phyloP scores from a whole-genome alignment of 2,888 invertebrate species.

The Heteromurus nitidus region DNA sequence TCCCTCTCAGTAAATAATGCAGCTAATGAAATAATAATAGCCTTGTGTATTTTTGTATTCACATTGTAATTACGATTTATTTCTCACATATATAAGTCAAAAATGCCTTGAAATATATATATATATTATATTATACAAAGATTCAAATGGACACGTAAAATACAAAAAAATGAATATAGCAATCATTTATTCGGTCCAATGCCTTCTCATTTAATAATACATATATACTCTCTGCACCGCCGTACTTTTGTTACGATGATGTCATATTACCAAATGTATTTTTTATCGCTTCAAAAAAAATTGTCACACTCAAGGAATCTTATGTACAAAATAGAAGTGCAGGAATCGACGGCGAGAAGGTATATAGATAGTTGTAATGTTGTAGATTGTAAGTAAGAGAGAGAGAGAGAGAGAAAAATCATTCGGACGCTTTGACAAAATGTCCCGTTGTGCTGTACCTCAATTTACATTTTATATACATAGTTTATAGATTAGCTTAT shows the following conservation, averaged over 20 bases:
- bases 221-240: slow-evolving; percentile 17
- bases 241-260: background rate
- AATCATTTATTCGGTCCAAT: no score
- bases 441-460: slow-evolving; percentile 56
- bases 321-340: slow-evolving; percentile 45
- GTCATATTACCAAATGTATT: slow-evolving; percentile 41
- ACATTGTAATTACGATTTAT: slow-evolving; percentile 50
- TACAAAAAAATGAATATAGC: no score
- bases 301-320: slow-evolving; percentile 40
- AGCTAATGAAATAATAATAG: slow-evolving; percentile 57
- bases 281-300: slow-evolving; percentile 16
- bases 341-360: slow-evolving; percentile 11
- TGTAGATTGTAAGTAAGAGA: background rate
- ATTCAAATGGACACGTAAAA: no score
- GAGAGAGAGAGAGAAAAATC: slow-evolving; percentile 12
- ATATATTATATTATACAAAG: no score
- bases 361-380: slow-evolving; percentile 20
- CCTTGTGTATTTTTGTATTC: slow-evolving; percentile 54
- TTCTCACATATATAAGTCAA: no score
- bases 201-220: slow-evolving; percentile 33
- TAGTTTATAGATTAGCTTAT: background rate
- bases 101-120: no score
- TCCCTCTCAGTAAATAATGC: slow-evolving; percentile 42
- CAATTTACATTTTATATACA: slow-evolving; percentile 28
- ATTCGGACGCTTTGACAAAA: slow-evolving; percentile 41